These are phyloP conservation scores for Trachymyrmex cornetzi DNA, from an alignment of 1,140 invertebrate species.

Conservation along the genomic window DNA sequence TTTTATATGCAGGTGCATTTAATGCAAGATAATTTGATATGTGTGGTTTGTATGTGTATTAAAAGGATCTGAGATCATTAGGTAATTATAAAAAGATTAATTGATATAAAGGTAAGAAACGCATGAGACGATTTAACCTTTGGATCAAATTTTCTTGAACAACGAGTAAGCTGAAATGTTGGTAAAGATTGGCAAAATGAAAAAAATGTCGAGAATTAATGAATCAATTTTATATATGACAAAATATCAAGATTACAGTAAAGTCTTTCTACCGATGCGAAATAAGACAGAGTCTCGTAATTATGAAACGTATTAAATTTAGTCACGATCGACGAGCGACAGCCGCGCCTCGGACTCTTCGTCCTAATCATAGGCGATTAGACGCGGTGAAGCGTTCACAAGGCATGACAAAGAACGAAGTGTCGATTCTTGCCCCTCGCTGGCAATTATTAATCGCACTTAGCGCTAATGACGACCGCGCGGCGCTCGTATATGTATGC, in stretches of 20 bases:
- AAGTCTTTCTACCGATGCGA: neutral
- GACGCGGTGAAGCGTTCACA: slow-evolving; percentile 47
- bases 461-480: slow-evolving; percentile 74
- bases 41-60: neutral
- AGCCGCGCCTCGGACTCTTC: slow-evolving; percentile 66
- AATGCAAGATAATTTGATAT: slow-evolving; percentile 5
- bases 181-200: neutral
- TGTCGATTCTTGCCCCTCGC: slow-evolving; percentile 73
- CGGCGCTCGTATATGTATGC: slow-evolving; percentile 68
- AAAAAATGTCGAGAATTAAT: neutral
- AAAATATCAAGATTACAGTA: neutral
- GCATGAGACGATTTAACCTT: neutral
- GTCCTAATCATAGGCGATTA: slow-evolving; percentile 75
- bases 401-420: slow-evolving; percentile 71
- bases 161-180: neutral
- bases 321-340: slow-evolving; percentile 45
- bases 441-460: slow-evolving; percentile 77
- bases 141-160: neutral
- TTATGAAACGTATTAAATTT: slow-evolving; percentile 32
- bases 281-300: neutral
- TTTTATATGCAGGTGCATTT: neutral
- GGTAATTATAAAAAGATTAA: neutral
- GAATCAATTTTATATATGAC: neutral
- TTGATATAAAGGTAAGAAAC: neutral
- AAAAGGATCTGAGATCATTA: slow-evolving; percentile 1